Base-by-base conservation (phyloP, 2,797 vertebrate genomes). In the Pipistrellus nathusii region DNA sequence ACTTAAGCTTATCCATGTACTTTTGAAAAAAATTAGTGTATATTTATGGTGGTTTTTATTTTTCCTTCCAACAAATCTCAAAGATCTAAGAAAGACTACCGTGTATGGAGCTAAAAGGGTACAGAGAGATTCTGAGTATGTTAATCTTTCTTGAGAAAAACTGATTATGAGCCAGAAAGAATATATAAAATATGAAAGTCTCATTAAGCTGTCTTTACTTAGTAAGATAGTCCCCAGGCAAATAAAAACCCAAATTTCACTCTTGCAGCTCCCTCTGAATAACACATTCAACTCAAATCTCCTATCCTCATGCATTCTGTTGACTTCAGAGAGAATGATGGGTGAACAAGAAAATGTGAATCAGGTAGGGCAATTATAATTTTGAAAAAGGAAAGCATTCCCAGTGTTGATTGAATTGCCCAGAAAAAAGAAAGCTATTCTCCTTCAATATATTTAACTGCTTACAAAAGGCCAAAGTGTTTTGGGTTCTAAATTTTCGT, bases 181-280 rank as follows among this genome's bases (percentile, higher is more conserved):
- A 87, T 84, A 90, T 91, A 96, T 96, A 96, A 96, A 92, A 85
- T 95, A 88, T 90, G 91, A 93, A 92, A 96, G 94, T 94, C 95
- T 96, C 95, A 96, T 97, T 96, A 96, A 97, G 92, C 96, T 94
- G 88, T 96, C 94, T 92, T 97, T 88, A 96, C 93, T 92, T 85
- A 64, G 90, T 85, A 95, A 88, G 94, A 95, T 90, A 91, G 78
- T 97, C 96, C 94, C 88, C 94, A 97, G 97, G 85, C 93, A 97
- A 96, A 96, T 97, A 97, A 97, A 97, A 82, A 96, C 62, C 85
- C 91, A 84, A 95, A 97, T 97, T 92, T 97, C 72, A 44, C 15
- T 93, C 66, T 59, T 88, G 91, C 90, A 96, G 95, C 85, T 93
- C 51, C 71, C 78, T 95, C 87, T 92, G 71, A 96, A 93, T 77